phyloP scores from a whole-genome alignment of 1,140 invertebrate genomes.

The Neotoxoptera formosana region DNA sequence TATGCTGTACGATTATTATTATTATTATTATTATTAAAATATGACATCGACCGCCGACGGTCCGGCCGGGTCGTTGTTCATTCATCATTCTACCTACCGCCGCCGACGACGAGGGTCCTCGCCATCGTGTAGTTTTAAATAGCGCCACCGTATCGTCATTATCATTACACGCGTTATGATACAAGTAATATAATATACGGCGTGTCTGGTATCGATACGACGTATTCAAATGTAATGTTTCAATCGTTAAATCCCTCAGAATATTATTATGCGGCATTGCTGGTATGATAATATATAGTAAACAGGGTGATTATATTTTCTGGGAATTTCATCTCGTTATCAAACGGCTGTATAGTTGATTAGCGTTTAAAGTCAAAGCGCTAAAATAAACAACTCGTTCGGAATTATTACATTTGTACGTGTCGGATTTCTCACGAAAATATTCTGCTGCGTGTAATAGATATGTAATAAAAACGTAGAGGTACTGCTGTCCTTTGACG shows the following conservation, averaged over 20 bases:
- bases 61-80: neutral
- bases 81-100: neutral
- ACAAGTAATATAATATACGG: neutral
- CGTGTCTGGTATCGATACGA: too few species aligned
- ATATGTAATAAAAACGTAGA: too few species aligned
- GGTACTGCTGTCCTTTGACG: too few species aligned
- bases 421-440: neutral
- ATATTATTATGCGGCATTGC: neutral
- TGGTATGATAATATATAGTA: too few species aligned
- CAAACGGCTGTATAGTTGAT: too few species aligned
- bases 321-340: too few species aligned
- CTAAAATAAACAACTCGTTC: too few species aligned
- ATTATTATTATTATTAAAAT: neutral
- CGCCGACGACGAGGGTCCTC: neutral
- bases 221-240: neutral
- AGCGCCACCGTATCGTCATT: neutral
- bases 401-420: too few species aligned
- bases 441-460: neutral
- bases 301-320: neutral
- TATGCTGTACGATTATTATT: neutral
- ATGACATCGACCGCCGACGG: neutral
- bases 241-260: neutral
- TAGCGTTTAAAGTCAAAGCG: too few species aligned
- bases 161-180: neutral
- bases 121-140: neutral